A percentile compares a stretch with the other conserved stretches of the same genome.
Conservation (phyloP, 2,888 invertebrate genomes). For the Heliconius erato region DNA sequence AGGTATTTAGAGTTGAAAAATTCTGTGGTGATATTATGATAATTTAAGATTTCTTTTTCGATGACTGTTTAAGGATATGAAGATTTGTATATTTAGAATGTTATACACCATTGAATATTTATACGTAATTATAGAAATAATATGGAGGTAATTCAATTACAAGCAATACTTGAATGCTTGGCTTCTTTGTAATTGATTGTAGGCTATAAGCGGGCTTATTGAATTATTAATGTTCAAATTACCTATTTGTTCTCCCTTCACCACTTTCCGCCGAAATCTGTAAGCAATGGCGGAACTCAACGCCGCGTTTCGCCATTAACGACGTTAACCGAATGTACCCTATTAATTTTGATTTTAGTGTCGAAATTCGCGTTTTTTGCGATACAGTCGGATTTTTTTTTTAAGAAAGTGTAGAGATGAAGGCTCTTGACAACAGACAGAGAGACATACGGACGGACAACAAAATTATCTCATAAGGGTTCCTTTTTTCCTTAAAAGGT, state of each 20-base stretch:
- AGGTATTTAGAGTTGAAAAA: conserved; percentile 18
- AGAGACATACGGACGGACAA: too few species aligned
- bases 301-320: too few species aligned
- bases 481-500: too few species aligned
- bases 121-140: background rate
- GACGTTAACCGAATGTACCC: too few species aligned
- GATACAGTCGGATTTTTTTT: too few species aligned
- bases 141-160: background rate
- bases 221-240: background rate
- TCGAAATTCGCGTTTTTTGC: too few species aligned
- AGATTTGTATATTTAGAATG: background rate
- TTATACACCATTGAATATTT: background rate
- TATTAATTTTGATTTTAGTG: too few species aligned
- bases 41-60: background rate
- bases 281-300: too few species aligned
- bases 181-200: background rate
- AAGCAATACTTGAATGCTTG: background rate
- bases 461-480: too few species aligned
- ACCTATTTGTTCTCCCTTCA: background rate
- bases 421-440: too few species aligned
- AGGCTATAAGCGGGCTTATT: background rate
- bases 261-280: too few species aligned
- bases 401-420: too few species aligned
- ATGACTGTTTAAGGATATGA: background rate
- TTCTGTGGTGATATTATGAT: background rate